A percentile compares a stretch with the other conserved stretches of the same genome.
phyloP scores from a whole-genome alignment of 1,140 invertebrate species.

The Phymorhynchus buccinoides region DNA sequence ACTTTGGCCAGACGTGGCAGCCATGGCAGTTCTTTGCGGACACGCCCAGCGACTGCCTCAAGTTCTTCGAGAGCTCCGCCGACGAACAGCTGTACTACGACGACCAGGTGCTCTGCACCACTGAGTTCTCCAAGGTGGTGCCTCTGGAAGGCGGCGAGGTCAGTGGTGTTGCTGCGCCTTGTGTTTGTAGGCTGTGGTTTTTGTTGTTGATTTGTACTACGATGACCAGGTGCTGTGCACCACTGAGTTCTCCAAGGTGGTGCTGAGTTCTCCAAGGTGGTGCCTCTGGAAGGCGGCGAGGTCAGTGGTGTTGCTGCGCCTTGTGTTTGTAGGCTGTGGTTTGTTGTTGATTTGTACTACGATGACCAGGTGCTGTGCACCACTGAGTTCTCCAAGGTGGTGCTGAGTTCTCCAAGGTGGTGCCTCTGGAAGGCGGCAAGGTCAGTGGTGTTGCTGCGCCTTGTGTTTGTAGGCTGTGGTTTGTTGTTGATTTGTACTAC shows the following conservation, averaged over 20 bases:
- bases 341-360: no score
- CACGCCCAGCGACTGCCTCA: slow-evolving; percentile 81
- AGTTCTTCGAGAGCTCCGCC: slow-evolving; percentile 65
- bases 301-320: slow-evolving; percentile 72
- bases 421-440: no score
- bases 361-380: no score
- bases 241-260: no score
- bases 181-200: not conserved
- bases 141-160: slow-evolving; percentile 97
- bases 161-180: slow-evolving; percentile 37
- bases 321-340: no score
- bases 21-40: slow-evolving; percentile 99
- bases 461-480: no score
- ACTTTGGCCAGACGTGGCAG: slow-evolving; percentile 92
- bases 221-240: no score
- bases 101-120: slow-evolving; percentile 96
- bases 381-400: no score
- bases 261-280: slow-evolving; percentile 95
- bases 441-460: no score
- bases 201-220: not conserved
- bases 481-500: no score
- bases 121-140: slow-evolving; percentile 95
- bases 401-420: no score
- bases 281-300: slow-evolving; percentile 96
- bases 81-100: slow-evolving; percentile 81